A percentile compares a stretch with the other conserved stretches of the same genome.
Evolutionary conservation across 2,113 vertebrate genomes (phyloP).

Genomic region (Cygnus buccinator): DNA sequence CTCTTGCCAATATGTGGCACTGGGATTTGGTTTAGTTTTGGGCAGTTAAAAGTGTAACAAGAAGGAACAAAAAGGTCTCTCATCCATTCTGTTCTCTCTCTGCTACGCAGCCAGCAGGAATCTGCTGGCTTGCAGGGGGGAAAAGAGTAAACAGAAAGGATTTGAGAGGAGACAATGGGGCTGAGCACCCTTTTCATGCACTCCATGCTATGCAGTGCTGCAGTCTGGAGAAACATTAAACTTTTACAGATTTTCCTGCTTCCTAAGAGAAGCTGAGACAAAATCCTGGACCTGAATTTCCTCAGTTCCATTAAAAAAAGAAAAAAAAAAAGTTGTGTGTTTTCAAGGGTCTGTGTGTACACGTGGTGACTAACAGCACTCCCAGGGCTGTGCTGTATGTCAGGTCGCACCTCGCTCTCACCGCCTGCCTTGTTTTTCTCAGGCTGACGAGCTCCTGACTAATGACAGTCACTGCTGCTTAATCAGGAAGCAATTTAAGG

Average conservation of each 20-base stretch:
- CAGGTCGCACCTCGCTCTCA: background rate
- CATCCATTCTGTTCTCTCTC: background rate
- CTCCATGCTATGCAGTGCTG: fast-evolving
- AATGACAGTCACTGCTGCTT: conserved; percentile 49
- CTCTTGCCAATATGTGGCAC: background rate
- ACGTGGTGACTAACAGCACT: background rate
- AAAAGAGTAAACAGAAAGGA: background rate
- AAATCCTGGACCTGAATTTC: background rate
- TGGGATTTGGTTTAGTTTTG: conserved; percentile 7
- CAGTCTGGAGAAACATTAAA: background rate
- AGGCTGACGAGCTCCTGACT: conserved; percentile 28
- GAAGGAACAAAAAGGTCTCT: background rate
- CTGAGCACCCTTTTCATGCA: background rate
- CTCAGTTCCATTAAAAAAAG: background rate
- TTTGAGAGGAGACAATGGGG: background rate
- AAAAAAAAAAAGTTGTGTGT: background rate
- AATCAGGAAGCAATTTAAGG: conserved; percentile 69
- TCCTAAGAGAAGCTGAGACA: background rate
- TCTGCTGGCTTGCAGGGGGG: background rate
- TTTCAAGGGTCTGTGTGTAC: background rate
- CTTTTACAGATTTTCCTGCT: background rate
- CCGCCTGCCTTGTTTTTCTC: conserved; percentile 37
- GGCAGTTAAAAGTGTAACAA: background rate
- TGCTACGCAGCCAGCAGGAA: background rate
- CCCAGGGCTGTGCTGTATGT: background rate